phyloP scores from a whole-genome alignment of 2,113 vertebrate species.

The Bubalus kerabau region DNA sequence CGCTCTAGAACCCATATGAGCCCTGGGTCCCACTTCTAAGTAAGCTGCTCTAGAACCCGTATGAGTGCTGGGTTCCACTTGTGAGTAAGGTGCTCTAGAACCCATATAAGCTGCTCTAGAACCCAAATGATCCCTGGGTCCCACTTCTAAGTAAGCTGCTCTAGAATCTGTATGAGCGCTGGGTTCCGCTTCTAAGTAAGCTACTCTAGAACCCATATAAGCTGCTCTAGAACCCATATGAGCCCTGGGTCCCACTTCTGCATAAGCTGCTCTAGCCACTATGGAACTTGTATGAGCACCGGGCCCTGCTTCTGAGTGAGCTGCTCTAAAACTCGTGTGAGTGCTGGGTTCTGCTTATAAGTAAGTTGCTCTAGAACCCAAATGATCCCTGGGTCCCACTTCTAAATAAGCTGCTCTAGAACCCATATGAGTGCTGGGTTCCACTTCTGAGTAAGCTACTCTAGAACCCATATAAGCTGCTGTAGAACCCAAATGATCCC shows the following conservation, averaged over 20 bases:
- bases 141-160: too few relatives aligned
- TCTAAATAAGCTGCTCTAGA: too few relatives aligned
- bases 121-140: too few relatives aligned
- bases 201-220: too few relatives aligned
- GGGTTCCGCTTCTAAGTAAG: fast-evolving
- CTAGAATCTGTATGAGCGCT: fast-evolving
- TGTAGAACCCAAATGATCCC: fast-evolving
- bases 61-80: fast-evolving
- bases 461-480: too few relatives aligned
- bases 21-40: fast-evolving
- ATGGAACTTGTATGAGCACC: fast-evolving
- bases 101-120: background rate
- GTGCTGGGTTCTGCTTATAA: background rate
- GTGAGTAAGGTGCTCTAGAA: background rate
- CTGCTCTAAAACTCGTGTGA: background rate
- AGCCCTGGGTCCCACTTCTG: fast-evolving
- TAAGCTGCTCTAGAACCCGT: fast-evolving
- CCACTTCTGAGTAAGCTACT: too few relatives aligned
- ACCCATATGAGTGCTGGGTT: fast-evolving
- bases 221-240: too few relatives aligned
- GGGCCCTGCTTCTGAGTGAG: background rate
- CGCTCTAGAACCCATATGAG: fast-evolving
- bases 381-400: fast-evolving
- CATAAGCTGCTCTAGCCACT: too few relatives aligned
- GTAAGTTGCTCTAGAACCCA: background rate